Conservation (phyloP, 2,888 invertebrate genomes). For the Drosophila antonietae region DNA sequence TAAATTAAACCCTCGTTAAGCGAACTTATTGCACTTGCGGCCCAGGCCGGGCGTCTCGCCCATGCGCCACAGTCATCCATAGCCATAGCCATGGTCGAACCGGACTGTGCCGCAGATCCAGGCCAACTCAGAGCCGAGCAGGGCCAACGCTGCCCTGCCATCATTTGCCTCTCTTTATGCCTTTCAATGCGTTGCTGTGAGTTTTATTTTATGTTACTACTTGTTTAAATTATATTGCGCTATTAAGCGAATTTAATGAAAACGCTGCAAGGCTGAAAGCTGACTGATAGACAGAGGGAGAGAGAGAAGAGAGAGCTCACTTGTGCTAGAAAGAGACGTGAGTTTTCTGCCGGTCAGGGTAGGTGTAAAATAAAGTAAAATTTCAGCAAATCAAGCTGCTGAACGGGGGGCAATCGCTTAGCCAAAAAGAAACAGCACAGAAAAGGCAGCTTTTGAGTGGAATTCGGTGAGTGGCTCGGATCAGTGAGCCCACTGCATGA, state of each 20-base stretch:
- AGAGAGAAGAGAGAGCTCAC: slow-evolving; percentile 1
- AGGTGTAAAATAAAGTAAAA: slow-evolving; percentile 81
- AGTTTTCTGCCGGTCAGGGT: slow-evolving; percentile 28
- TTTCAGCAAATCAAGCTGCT: slow-evolving; percentile 46
- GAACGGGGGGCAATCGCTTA: slow-evolving; percentile 36
- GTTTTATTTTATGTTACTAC: slow-evolving; percentile 81
- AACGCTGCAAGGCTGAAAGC: slow-evolving; percentile 70
- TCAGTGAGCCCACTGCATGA: slow-evolving; percentile 42
- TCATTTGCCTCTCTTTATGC: slow-evolving; percentile 75
- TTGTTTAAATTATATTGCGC: slow-evolving; percentile 82
- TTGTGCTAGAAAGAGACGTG: slow-evolving; percentile 21
- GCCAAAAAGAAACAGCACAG: slow-evolving; percentile 14
- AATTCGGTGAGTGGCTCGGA: slow-evolving; percentile 42
- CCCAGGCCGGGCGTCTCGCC: slow-evolving; percentile 62
- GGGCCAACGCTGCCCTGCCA: slow-evolving; percentile 36
- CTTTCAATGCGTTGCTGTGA: slow-evolving; percentile 73
- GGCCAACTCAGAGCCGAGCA: slow-evolving; percentile 7
- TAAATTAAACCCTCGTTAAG: slow-evolving; percentile 84
- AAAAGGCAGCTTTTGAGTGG: slow-evolving; percentile 49
- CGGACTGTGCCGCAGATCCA: slow-evolving; percentile 32
- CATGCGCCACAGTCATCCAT: slow-evolving; percentile 64
- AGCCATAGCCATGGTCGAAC: slow-evolving; percentile 31
- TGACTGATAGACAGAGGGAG: neutral
- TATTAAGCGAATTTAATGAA: slow-evolving; percentile 83
- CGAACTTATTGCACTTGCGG: slow-evolving; percentile 80